phyloP scores from a whole-genome alignment of 2,113 vertebrate species.

The Euleptes europaea region DNA sequence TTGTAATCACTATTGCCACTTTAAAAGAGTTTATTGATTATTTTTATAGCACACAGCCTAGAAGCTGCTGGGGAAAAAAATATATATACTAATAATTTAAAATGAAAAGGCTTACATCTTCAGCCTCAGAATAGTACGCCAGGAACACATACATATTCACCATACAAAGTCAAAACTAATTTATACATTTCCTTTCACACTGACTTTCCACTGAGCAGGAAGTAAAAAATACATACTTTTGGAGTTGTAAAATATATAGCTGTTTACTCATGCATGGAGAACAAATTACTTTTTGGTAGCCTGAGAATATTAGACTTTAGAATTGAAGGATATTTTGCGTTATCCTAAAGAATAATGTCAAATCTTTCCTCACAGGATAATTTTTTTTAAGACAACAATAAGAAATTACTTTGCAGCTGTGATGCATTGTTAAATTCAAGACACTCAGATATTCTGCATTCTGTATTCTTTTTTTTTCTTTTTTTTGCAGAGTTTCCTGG shows the following conservation, averaged over 20 bases:
- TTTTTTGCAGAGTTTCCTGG: conserved; percentile 32
- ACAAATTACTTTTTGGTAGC: conserved; percentile 55
- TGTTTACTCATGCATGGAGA: conserved; percentile 56
- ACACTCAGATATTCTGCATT: conserved; percentile 34
- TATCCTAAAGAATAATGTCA: conserved; percentile 60
- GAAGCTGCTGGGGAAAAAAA: not conserved
- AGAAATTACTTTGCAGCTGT: conserved; percentile 44
- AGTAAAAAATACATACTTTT: conserved; percentile 32
- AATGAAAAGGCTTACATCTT: conserved; percentile 27
- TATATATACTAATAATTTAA: conserved; percentile 14
- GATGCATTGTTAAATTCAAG: conserved; percentile 47
- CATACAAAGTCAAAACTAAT: conserved; percentile 15
- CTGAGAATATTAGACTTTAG: conserved; percentile 46
- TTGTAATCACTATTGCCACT: not conserved
- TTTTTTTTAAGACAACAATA: conserved; percentile 44
- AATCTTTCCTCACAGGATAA: conserved; percentile 43
- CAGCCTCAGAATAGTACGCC: conserved; percentile 27
- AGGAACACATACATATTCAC: not conserved
- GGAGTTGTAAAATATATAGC: conserved; percentile 53
- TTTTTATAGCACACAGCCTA: conserved; percentile 19
- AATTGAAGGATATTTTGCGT: conserved; percentile 57
- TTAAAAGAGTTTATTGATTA: conserved; percentile 20
- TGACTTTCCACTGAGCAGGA: conserved; percentile 27
- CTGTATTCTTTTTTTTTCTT: conserved; percentile 13
- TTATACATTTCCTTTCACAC: conserved; percentile 30